phyloP scores from a whole-genome alignment of 2,113 vertebrate genomes.

The Columba janthina region DNA sequence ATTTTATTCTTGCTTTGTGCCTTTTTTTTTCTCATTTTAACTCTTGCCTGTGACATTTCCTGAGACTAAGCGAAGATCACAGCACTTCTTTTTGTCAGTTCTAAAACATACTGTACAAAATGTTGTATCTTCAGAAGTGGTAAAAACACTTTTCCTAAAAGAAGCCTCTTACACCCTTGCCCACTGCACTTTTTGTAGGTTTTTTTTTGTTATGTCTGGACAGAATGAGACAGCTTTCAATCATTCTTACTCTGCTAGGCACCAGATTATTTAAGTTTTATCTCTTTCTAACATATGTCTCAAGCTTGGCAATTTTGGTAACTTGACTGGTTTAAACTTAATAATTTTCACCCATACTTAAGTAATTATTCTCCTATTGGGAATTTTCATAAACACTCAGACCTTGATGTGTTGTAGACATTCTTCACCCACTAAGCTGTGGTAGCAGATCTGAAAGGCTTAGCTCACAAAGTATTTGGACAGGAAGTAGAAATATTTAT shows the following conservation, averaged over 20 bases:
- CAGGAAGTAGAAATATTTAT: not conserved
- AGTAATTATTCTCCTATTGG: not conserved
- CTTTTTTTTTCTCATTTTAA: not conserved
- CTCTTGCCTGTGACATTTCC: not conserved
- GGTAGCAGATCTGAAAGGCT: not conserved
- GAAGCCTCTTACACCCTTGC: not conserved
- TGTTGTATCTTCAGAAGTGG: not conserved
- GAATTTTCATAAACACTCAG: not conserved
- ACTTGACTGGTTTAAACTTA: not conserved
- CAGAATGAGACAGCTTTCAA: not conserved
- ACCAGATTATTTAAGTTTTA: conserved; percentile 35
- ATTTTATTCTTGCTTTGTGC: not conserved
- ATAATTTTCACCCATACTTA: not conserved
- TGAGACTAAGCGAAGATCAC: not conserved
- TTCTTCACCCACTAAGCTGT: not conserved
- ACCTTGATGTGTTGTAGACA: not conserved
- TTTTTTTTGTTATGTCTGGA: not conserved
- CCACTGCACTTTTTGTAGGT: not conserved
- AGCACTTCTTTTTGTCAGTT: not conserved
- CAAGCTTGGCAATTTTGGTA: conserved; percentile 16
- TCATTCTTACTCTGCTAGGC: not conserved
- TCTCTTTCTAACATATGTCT: not conserved
- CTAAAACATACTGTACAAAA: not conserved
- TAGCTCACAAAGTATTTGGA: not conserved
- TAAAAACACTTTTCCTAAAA: not conserved